Percentiles rank a stretch among this genome's conserved stretches.
Evolutionary conservation across 2,113 vertebrate genomes (phyloP).

Genomic region (Mormoops blainvillei): DNA sequence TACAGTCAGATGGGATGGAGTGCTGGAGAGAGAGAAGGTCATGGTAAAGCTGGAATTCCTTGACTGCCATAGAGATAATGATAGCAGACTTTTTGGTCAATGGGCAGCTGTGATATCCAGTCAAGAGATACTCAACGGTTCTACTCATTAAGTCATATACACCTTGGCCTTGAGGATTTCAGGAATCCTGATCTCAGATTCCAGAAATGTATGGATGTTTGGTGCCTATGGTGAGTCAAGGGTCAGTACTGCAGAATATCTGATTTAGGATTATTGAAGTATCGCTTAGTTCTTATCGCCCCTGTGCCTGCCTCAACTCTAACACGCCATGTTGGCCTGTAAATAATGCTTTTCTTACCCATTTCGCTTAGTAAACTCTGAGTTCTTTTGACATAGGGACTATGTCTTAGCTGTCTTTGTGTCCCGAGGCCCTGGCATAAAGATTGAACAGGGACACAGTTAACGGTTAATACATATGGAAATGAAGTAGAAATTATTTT

Average conservation of each 20-base stretch:
- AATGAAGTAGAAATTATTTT: neutral
- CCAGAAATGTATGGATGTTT: neutral
- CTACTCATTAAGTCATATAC: neutral
- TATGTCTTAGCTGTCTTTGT: neutral
- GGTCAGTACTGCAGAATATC: neutral
- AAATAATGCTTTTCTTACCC: neutral
- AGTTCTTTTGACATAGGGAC: neutral
- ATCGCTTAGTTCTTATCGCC: neutral
- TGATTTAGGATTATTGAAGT: neutral
- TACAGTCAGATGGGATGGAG: neutral
- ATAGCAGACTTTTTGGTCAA: neutral
- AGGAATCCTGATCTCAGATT: neutral
- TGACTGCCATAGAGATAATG: neutral
- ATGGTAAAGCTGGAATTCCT: neutral
- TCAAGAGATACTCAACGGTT: neutral
- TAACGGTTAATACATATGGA: neutral
- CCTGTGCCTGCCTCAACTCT: neutral
- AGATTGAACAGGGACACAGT: neutral
- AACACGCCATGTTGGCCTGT: neutral
- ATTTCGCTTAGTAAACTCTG: neutral
- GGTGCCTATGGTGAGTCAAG: neutral
- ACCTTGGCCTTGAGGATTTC: neutral
- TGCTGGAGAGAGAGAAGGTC: neutral
- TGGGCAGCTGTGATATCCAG: neutral
- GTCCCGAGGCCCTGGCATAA: neutral